Evolutionary conservation across 2,797 vertebrate genomes (phyloP).

Genomic region (Dromococcyx pavoninus): DNA sequence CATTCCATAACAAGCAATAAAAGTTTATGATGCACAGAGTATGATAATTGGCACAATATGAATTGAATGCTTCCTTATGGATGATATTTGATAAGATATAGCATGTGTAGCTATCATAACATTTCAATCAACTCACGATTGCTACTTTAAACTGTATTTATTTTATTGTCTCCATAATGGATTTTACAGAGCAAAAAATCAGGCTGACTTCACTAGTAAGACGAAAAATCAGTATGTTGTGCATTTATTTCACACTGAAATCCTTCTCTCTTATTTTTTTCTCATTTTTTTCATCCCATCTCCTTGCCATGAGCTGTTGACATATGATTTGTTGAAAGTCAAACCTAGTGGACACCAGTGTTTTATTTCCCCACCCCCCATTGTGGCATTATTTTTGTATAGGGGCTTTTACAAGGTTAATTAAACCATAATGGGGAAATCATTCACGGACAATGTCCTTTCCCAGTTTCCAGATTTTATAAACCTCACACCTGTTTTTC

Average conservation of each 20-base stretch:
- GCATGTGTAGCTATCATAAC: conserved; percentile 69
- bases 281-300: background rate
- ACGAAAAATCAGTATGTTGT: conserved; percentile 53
- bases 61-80: conserved; percentile 80
- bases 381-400: conserved; percentile 65
- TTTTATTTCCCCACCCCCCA: conserved; percentile 46
- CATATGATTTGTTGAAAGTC: conserved; percentile 73
- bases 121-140: conserved; percentile 67
- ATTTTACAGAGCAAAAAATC: conserved; percentile 74
- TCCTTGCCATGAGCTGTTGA: conserved; percentile 59
- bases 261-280: conserved; percentile 26
- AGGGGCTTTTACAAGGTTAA: conserved; percentile 73
- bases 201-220: conserved; percentile 62
- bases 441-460: conserved; percentile 71
- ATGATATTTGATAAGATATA: conserved; percentile 78
- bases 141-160: conserved; percentile 75
- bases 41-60: conserved; percentile 76
- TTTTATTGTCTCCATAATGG: conserved; percentile 74
- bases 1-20: conserved; percentile 79
- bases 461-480: conserved; percentile 77
- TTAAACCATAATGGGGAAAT: conserved; percentile 74
- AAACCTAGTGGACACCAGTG: conserved; percentile 41
- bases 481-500: conserved; percentile 84
- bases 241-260: conserved; percentile 60
- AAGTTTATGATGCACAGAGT: conserved; percentile 80